A percentile compares a stretch with the other conserved stretches of the same genome.
Evolutionary conservation across 2,113 vertebrate genomes (phyloP).

Genomic region (Nothoprocta perdicaria): DNA sequence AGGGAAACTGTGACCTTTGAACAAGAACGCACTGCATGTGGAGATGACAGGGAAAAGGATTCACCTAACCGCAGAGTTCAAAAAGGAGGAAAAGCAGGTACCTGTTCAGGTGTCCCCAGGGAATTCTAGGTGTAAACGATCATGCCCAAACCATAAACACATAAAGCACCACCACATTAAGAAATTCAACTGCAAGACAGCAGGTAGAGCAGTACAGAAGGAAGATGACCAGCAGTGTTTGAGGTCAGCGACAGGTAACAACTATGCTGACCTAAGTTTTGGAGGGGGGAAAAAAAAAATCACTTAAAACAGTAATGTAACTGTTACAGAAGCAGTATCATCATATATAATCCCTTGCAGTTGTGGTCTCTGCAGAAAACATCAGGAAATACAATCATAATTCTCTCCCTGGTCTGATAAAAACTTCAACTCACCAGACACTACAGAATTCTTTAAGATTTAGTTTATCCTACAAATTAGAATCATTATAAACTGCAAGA

Average conservation of each 20-base stretch:
- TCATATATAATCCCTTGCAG: neutral
- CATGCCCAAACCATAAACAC: accelerated
- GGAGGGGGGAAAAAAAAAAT: neutral
- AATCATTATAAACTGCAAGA: accelerated
- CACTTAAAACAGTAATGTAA: neutral
- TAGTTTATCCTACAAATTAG: neutral
- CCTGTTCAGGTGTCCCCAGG: neutral
- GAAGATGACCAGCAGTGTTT: neutral
- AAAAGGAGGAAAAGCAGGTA: neutral
- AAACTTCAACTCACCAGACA: neutral
- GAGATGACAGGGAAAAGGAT: neutral
- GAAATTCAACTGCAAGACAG: neutral
- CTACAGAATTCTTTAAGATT: neutral
- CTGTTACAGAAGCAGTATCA: neutral
- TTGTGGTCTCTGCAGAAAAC: neutral
- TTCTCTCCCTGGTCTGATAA: neutral
- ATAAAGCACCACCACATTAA: neutral
- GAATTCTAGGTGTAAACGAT: neutral
- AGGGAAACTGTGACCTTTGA: neutral
- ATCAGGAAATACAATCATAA: neutral
- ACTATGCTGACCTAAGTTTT: neutral
- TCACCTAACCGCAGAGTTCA: neutral
- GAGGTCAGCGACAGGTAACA: neutral
- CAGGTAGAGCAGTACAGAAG: neutral
- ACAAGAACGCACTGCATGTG: neutral